Base-by-base conservation (phyloP, 2,113 vertebrate genomes). In the Otis tarda region DNA sequence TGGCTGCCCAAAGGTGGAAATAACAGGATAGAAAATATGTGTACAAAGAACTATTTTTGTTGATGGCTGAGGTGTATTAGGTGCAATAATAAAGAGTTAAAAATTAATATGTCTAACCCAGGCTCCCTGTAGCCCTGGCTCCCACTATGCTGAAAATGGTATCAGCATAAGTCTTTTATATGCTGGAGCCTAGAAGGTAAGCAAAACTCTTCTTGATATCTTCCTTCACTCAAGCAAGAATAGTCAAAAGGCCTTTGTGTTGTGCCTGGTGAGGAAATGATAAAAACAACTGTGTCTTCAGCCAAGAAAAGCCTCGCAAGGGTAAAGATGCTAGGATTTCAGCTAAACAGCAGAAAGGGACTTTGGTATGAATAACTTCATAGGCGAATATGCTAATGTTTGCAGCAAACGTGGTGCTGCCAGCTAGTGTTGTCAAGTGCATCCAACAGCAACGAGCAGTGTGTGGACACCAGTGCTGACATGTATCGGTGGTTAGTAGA, bases 241-340 rank as follows among this genome's bases (percentile, higher is more conserved):
- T 5, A 83, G 84, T 94, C 93, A 96, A 80, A 79, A 95, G 45
- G 87, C 50, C 75, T 93, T 94, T 95, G 94, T 95, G 17, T 50
- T 77, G 75, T 73, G 63, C 78, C 55, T 79, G 85, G 84, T 7
- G 6, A 73, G 55, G 67, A 83, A 83, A 88, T 0, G 4, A 74
- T 50, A 83, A 89, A 91, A 94, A 65, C 78, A 87, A 41, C 67
- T 10, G 23, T 25, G 69, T 65, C 52, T 69, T 69, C 50, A 73
- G 81, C 91, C 94, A 94, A 95, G 87, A 83, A 94, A 94, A 95
- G 64, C 75, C 59, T 89, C 93, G 83, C 57, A 89, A 90, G 69
- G 88, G 55, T 85, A 88, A 92, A 69, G 67, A 87, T 70, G 74
- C 63, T 79, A 93, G 63, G 67, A 69, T 93, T 95, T 93, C 84